phyloP scores from a whole-genome alignment of 2,113 vertebrate genomes.

The Oplegnathus fasciatus region DNA sequence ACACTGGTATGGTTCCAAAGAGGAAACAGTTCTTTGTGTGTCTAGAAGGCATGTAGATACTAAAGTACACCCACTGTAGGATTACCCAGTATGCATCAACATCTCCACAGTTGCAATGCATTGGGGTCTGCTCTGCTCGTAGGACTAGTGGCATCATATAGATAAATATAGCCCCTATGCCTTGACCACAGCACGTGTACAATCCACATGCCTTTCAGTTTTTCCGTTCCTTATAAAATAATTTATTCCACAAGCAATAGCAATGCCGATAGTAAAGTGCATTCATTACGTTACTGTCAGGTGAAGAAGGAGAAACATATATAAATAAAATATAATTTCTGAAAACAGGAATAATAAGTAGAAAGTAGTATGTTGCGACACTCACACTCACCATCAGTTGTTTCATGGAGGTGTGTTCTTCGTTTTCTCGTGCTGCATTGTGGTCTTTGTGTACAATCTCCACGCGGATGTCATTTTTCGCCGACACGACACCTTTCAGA shows the following conservation, averaged over 20 bases:
- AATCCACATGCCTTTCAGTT: conserved; percentile 27
- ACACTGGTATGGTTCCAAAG: conserved; percentile 61
- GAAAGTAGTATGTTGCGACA: conserved; percentile 68
- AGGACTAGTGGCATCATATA: conserved; percentile 25
- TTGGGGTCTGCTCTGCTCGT: conserved; percentile 47
- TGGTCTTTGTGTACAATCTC: conserved; percentile 99
- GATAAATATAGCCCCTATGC: conserved; percentile 72
- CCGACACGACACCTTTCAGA: conserved; percentile 96
- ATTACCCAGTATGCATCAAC: conserved; percentile 62
- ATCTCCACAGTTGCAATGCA: conserved; percentile 66
- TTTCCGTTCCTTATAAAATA: conserved; percentile 62
- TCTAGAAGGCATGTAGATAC: conserved; percentile 58
- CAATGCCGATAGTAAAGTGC: conserved; percentile 44
- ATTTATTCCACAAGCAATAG: conserved; percentile 39
- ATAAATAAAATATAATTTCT: background rate
- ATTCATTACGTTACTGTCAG: conserved; percentile 59
- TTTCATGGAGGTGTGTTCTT: conserved; percentile 96
- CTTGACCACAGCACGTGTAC: conserved; percentile 27
- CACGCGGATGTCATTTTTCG: conserved; percentile 98
- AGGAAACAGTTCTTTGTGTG: conserved; percentile 59
- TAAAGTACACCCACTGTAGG: conserved; percentile 66
- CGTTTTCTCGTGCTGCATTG: conserved; percentile 89
- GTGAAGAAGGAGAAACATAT: conserved; percentile 31
- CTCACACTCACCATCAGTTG: conserved; percentile 96
- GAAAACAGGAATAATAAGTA: conserved; percentile 15